These are phyloP conservation scores for Eueides isabella DNA, from an alignment of 1,140 invertebrate genomes.

Conservation along the genomic window DNA sequence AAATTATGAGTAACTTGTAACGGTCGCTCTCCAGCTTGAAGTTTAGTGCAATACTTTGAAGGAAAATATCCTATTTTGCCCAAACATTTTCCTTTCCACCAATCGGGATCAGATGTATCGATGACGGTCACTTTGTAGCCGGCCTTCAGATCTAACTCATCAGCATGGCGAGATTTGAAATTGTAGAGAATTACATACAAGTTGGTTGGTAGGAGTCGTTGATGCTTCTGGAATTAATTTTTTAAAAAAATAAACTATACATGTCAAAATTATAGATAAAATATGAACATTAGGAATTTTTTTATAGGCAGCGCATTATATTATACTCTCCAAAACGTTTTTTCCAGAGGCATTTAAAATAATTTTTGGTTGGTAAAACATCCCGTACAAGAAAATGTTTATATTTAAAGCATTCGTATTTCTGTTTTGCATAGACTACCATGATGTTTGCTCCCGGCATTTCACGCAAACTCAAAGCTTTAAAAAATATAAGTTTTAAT, in stretches of 20 bases:
- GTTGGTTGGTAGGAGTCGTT: conserved; percentile 93
- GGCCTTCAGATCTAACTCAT: conserved; percentile 96
- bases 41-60: conserved; percentile 95
- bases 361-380: too few species aligned
- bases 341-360: too few species aligned
- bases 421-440: too few species aligned
- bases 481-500: too few species aligned
- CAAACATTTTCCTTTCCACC: conserved; percentile 98
- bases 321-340: too few species aligned
- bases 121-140: conserved; percentile 97
- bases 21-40: conserved; percentile 94
- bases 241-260: neutral
- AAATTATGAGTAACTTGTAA: conserved; percentile 91
- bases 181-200: conserved; percentile 97
- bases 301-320: too few species aligned
- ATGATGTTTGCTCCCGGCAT: too few species aligned
- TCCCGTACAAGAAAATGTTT: too few species aligned
- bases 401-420: too few species aligned
- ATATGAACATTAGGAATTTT: too few species aligned
- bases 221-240: conserved; percentile 86
- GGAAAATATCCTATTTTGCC: conserved; percentile 96
- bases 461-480: too few species aligned
- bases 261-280: too few species aligned
- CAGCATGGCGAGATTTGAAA: conserved; percentile 95
- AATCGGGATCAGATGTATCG: conserved; percentile 96